Evolutionary conservation across 2,113 vertebrate genomes (phyloP).

Genomic region (Eulemur rufifrons): DNA sequence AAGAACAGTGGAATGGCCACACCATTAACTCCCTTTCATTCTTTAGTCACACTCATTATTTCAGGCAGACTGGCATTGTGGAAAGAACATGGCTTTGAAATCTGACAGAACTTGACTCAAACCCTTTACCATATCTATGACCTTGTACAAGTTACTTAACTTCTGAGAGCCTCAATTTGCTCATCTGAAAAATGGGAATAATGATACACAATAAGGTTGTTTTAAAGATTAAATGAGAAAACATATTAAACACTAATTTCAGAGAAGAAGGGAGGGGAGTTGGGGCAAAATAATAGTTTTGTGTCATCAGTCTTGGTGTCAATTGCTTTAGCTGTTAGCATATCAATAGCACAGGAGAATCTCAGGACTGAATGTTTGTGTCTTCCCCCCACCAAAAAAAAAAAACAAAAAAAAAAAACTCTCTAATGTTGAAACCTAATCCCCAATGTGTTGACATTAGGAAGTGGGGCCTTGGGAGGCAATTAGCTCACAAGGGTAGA

Average conservation of each 20-base stretch:
- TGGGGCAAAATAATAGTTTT: background rate
- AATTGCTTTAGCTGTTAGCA: background rate
- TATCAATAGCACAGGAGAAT: background rate
- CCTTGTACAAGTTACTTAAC: constrained; percentile 26
- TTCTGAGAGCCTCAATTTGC: constrained; percentile 26
- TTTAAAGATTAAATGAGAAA: constrained; percentile 1
- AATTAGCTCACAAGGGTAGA: background rate
- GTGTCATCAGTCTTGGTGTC: background rate
- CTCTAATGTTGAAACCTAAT: background rate
- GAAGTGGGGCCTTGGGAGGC: background rate
- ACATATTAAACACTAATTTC: background rate
- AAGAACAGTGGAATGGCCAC: constrained; percentile 51
- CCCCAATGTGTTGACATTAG: background rate
- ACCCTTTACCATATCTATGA: constrained; percentile 32
- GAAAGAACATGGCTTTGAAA: constrained; percentile 37
- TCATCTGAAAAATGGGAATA: constrained; percentile 64
- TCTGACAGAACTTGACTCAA: constrained; percentile 35
- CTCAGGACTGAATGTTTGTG: background rate
- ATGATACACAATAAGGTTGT: background rate
- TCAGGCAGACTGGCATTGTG: constrained; percentile 4
- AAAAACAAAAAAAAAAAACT: too few species aligned
- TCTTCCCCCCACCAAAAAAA: background rate
- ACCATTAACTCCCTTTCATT: constrained; percentile 47
- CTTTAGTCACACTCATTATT: constrained; percentile 54
- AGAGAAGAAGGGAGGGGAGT: background rate